Base-by-base conservation (phyloP, 2,113 vertebrate species). In the Percopsis transmontana region DNA sequence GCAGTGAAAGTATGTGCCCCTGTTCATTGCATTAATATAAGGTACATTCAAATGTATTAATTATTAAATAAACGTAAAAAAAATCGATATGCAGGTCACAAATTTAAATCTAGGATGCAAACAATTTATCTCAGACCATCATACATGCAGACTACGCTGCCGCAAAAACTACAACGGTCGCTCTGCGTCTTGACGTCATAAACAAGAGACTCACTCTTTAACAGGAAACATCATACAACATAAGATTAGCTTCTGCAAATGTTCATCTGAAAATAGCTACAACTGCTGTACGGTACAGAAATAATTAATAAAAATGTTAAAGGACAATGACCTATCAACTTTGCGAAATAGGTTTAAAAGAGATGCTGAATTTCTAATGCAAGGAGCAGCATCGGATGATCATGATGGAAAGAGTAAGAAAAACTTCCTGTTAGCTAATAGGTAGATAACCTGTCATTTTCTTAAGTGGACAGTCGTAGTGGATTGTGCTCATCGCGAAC, bases 311-410 rank as follows among this genome's bases (percentile, higher is more conserved):
- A 66, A 68, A n/a, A 33, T 88, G 72, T 33, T 90, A 0, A 73
- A 83, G 44, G 86, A 89, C 19, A 86, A 41, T 15, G 90, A 93
- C 2, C 23, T 92, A 1, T 76, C 79, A 0, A 85, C 81, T n/a
- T 41, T 93, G 33, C 81, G 92, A 33, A 92, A 93, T 19, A 78
- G 92, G 24, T 93, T 93, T 66, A 91, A 84, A 59, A 86, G 52
- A 81, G 83, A 92, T 77, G 87, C 90, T 1, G 91, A 91, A 57
- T 65, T 91, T 64, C 79, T 92, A 13, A 74, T 91, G 73, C 90
- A 83, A 51, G 56, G 79, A 40, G 55, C 76, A 14, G 45, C 81
- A 13, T 44, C 80, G 11, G 67, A 52, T 38, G 86, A 74, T 68
- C 68, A 68, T 14, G 77, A 82, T 20, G 87, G 91, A 50, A 91